Conservation (phyloP, 2,888 invertebrate genomes). For the Caenorhabditis sp. region DNA sequence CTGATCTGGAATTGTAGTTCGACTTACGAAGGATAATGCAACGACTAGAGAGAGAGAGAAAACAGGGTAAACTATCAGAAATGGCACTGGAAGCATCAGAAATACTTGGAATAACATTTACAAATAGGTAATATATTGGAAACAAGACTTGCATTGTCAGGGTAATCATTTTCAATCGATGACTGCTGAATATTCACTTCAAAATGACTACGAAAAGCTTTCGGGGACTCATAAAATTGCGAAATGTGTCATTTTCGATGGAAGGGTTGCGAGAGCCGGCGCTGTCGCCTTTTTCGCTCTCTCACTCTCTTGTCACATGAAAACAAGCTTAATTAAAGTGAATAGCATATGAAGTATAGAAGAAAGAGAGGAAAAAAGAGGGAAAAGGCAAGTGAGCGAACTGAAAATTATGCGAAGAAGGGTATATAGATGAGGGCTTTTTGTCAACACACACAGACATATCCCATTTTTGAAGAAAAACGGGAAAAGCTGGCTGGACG, state of each 20-base stretch:
- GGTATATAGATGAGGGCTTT: slow-evolving; percentile 18
- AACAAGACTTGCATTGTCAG: too few species aligned
- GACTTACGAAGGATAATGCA: background rate
- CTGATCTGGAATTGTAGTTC: slow-evolving; percentile 18
- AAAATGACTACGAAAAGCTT: background rate
- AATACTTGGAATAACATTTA: background rate
- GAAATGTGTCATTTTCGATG: slow-evolving; percentile 9
- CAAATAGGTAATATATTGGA: too few species aligned
- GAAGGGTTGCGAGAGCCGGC: background rate
- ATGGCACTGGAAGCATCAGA: background rate
- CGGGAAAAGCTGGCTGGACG: background rate
- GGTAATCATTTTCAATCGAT: too few species aligned
- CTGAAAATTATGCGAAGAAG: slow-evolving; percentile 20
- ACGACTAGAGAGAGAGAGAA: background rate
- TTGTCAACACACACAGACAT: slow-evolving; percentile 8
- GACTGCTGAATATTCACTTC: too few species aligned
- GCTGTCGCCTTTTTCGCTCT: slow-evolving; percentile 6
- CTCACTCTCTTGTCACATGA: slow-evolving; percentile 25
- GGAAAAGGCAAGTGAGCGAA: slow-evolving; percentile 16
- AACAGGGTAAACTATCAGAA: background rate
- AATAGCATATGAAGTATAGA: slow-evolving; percentile 33
- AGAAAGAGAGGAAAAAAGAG: slow-evolving; percentile 18
- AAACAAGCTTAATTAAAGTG: slow-evolving; percentile 43
- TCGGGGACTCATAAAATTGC: slow-evolving; percentile 6
- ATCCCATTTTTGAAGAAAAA: slow-evolving; percentile 23